phyloP scores from a whole-genome alignment of 2,888 invertebrate species.

The Mythimna vitellina region DNA sequence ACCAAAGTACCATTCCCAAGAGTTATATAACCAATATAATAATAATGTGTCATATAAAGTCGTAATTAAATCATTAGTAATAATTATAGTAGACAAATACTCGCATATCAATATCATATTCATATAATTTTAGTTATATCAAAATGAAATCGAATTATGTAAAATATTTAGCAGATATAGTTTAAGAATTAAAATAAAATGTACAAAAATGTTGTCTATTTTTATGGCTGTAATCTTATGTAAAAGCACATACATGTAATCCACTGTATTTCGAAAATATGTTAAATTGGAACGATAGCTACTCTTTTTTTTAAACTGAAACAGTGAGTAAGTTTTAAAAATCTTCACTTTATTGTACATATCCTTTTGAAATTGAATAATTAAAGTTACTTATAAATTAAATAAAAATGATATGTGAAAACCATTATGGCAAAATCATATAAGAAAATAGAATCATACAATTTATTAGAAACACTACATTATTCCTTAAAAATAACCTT shows the following conservation, averaged over 20 bases:
- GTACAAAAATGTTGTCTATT: conserved; percentile 73
- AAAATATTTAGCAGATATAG: conserved; percentile 62
- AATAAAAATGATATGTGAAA: conserved; percentile 64
- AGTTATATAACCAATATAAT: conserved; percentile 22
- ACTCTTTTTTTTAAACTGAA: neutral
- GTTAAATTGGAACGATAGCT: conserved; percentile 3
- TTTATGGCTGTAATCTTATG: conserved; percentile 67
- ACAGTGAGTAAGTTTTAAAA: neutral
- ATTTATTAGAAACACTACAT: conserved; percentile 8
- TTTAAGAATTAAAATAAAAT: conserved; percentile 57
- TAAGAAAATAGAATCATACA: conserved; percentile 11
- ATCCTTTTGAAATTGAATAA: conserved; percentile 20
- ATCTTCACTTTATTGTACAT: neutral
- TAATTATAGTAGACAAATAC: conserved; percentile 69
- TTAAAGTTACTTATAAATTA: conserved; percentile 10
- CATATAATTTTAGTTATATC: conserved; percentile 53
- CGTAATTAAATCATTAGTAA: conserved; percentile 49
- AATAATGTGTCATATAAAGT: conserved; percentile 40
- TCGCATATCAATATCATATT: conserved; percentile 76
- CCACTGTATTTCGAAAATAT: conserved; percentile 19
- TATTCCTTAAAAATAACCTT: conserved; percentile 9
- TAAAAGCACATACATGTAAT: conserved; percentile 50
- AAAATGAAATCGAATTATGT: conserved; percentile 66
- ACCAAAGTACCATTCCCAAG: conserved; percentile 52
- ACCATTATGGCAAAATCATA: conserved; percentile 74